Conservation (phyloP, 2,113 vertebrate genomes). For the Istiophorus platypterus region DNA sequence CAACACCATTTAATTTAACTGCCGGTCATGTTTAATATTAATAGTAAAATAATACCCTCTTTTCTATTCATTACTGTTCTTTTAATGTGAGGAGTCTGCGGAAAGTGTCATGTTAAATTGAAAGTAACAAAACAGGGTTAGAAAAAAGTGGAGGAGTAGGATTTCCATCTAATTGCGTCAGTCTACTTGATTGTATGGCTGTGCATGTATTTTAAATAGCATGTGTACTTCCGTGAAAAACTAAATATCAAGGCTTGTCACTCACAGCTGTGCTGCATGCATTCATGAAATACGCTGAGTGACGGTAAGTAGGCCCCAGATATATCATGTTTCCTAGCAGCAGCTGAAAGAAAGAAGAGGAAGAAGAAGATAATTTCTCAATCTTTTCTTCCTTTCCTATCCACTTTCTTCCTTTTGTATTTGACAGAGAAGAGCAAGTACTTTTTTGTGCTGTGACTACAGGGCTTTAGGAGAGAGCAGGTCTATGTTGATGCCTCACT, state of each 20-base stretch:
- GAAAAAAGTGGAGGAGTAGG: too few relatives aligned
- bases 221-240: not conserved
- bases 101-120: too few relatives aligned
- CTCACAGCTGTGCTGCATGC: slow-evolving; percentile 1
- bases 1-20: too few relatives aligned
- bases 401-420: not conserved
- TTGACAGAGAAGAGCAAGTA: not conserved
- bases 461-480: not conserved
- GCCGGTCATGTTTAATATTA: too few relatives aligned
- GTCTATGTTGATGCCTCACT: slow-evolving; percentile 3
- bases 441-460: not conserved
- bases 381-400: not conserved
- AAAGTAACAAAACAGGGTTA: too few relatives aligned
- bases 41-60: too few relatives aligned
- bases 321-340: slow-evolving; percentile 33
- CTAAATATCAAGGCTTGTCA: not conserved
- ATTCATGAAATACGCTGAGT: not conserved
- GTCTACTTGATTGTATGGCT: not conserved
- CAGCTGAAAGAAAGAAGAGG: not conserved
- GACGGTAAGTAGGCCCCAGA: slow-evolving; percentile 4
- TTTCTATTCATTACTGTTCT: too few relatives aligned
- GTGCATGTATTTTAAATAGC: not conserved
- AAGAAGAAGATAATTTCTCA: not conserved
- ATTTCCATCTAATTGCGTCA: not conserved
- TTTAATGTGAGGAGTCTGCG: too few relatives aligned